Conservation (phyloP, 2,113 vertebrate species). For the Dasyornis broadbenti region DNA sequence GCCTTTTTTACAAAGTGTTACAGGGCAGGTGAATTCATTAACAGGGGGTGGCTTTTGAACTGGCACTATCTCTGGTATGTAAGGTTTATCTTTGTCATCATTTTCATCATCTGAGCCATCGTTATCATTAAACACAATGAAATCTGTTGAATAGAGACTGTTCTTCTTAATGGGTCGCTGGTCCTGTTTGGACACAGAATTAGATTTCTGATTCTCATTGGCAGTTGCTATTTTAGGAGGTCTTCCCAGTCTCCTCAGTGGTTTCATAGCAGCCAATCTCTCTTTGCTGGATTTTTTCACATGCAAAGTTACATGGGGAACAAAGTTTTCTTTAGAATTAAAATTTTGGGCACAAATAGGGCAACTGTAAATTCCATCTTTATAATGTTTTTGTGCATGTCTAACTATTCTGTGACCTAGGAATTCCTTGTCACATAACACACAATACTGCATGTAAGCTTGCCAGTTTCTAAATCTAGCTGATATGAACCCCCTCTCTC, state of each 20-base stretch:
- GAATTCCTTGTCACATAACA: slow-evolving; percentile 96
- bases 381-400: slow-evolving; percentile 93
- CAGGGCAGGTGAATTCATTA: slow-evolving; percentile 89
- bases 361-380: slow-evolving; percentile 87
- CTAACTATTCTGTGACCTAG: slow-evolving; percentile 94
- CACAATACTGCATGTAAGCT: slow-evolving; percentile 98
- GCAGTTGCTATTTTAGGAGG: slow-evolving; percentile 76
- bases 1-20: slow-evolving; percentile 86
- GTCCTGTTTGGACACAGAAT: slow-evolving; percentile 75
- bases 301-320: slow-evolving; percentile 92
- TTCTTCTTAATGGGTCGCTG: slow-evolving; percentile 81
- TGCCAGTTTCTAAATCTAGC: slow-evolving; percentile 95
- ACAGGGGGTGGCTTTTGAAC: slow-evolving; percentile 60
- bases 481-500: slow-evolving; percentile 91
- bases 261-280: slow-evolving; percentile 89
- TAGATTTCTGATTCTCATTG: slow-evolving; percentile 73
- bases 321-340: slow-evolving; percentile 87
- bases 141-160: slow-evolving; percentile 76
- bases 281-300: slow-evolving; percentile 97
- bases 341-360: slow-evolving; percentile 94
- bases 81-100: slow-evolving; percentile 76
- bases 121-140: slow-evolving; percentile 73
- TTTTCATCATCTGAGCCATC: slow-evolving; percentile 76
- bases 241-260: slow-evolving; percentile 80
- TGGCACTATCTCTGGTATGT: slow-evolving; percentile 66